Percentiles rank a stretch among this genome's conserved stretches.
Conservation (phyloP, 2,888 invertebrate genomes). For the Cataglyphis rosenhaueri region DNA sequence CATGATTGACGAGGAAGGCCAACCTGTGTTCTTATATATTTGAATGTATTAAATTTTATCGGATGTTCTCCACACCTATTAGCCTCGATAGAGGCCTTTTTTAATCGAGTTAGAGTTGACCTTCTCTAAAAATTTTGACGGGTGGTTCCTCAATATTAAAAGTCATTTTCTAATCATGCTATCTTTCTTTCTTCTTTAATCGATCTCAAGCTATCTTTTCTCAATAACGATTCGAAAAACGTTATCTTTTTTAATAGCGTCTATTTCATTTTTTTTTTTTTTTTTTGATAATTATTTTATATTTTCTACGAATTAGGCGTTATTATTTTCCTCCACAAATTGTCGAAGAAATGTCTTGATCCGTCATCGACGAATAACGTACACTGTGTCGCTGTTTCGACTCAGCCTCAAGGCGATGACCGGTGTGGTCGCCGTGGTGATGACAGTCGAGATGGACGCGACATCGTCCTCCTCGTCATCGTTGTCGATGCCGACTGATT, state of each 20-base stretch:
- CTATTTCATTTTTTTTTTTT: not conserved
- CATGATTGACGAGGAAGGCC: not conserved
- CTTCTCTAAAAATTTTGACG: not conserved
- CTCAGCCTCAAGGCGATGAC: conserved; percentile 80
- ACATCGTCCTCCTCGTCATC: conserved; percentile 76
- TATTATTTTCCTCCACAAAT: not conserved
- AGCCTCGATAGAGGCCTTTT: not conserved
- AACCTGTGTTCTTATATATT: not conserved
- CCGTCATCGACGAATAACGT: conserved; percentile 60
- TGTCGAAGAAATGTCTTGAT: not conserved
- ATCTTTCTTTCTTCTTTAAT: not conserved
- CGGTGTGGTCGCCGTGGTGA: conserved; percentile 76
- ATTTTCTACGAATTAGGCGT: not conserved
- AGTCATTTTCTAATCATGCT: not conserved
- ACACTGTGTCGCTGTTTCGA: conserved; percentile 77
- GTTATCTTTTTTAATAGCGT: not conserved
- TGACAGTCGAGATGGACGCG: conserved; percentile 69
- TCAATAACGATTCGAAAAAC: not conserved
- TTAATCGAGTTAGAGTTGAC: not conserved
- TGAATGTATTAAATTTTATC: not conserved
- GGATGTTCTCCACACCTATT: not conserved
- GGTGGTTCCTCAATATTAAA: not conserved
- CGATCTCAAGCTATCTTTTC: conserved; percentile 16
- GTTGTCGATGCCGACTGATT: conserved; percentile 77
- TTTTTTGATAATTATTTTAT: not conserved